Percentiles rank a stretch among this genome's conserved stretches.
Evolutionary conservation across 2,888 invertebrate species (phyloP).

Genomic region (Protophormia terraenovae): DNA sequence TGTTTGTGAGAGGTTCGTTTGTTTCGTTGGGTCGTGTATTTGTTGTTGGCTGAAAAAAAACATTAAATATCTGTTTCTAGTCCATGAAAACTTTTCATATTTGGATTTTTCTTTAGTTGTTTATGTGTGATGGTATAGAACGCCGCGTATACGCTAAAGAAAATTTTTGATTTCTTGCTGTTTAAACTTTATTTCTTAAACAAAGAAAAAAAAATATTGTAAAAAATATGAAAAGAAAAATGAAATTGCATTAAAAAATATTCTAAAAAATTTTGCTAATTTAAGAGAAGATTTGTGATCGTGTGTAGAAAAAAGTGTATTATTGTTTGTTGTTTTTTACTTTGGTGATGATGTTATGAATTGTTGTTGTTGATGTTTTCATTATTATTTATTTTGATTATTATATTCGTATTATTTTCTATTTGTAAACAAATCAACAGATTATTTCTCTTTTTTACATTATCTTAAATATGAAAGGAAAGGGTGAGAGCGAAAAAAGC

Average conservation of each 20-base stretch:
- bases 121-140: conserved; percentile 48
- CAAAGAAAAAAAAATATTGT: neutral
- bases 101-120: conserved; percentile 58
- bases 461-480: neutral
- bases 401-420: conserved; percentile 33
- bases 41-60: conserved; percentile 14
- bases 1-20: conserved; percentile 31
- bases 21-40: conserved; percentile 37
- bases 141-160: conserved; percentile 35
- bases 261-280: neutral
- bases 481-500: neutral
- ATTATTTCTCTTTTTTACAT: neutral
- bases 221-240: neutral
- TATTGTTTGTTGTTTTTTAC: neutral
- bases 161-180: neutral
- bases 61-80: conserved; percentile 40
- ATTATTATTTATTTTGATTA: conserved; percentile 24
- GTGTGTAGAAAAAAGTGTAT: neutral
- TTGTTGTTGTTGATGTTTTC: neutral
- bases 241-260: neutral
- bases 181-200: neutral
- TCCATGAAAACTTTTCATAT: conserved; percentile 57
- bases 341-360: neutral
- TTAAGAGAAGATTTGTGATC: neutral
- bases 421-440: conserved; percentile 20